These are phyloP conservation scores for Pachliopta kotzebuea DNA, from an alignment of 2,888 invertebrate species.

Conservation along the genomic window DNA sequence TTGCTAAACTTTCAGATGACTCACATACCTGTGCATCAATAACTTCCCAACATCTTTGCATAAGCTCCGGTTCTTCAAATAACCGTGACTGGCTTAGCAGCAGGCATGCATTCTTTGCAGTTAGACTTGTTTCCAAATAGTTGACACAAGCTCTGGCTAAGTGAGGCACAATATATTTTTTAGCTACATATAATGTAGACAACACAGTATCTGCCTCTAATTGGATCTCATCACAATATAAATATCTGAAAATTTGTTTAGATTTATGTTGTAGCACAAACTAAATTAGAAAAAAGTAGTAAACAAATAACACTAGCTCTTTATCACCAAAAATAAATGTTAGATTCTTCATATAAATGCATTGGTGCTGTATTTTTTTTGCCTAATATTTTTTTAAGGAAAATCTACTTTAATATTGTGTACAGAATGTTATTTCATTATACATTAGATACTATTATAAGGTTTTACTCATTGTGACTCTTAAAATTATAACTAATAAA, in stretches of 20 bases:
- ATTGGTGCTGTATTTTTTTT: too few relatives aligned
- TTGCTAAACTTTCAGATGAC: constrained; percentile 74
- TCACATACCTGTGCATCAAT: constrained; percentile 95
- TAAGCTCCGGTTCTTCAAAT: constrained; percentile 97
- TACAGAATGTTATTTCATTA: too few relatives aligned
- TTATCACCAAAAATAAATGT: too few relatives aligned
- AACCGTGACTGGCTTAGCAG: constrained; percentile 96
- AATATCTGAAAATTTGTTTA: constrained; percentile 86
- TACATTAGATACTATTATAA: too few relatives aligned
- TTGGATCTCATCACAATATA: constrained; percentile 98
- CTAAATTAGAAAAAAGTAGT: neutral
- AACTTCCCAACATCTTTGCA: constrained; percentile 98
- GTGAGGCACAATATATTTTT: constrained; percentile 98
- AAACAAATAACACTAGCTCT: neutral
- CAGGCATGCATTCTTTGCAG: constrained; percentile 97
- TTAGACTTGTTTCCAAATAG: constrained; percentile 96
- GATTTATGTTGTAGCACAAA: constrained; percentile 10
- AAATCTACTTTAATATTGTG: too few relatives aligned
- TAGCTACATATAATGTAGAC: constrained; percentile 96
- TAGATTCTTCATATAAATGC: too few relatives aligned
- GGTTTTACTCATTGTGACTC: too few relatives aligned
- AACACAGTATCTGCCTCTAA: constrained; percentile 97
- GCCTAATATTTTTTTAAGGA: too few relatives aligned
- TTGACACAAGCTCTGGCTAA: constrained; percentile 96
- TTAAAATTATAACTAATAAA: neutral